Evolutionary conservation across 2,888 invertebrate species (phyloP).

Genomic region (Diogma glabrata): DNA sequence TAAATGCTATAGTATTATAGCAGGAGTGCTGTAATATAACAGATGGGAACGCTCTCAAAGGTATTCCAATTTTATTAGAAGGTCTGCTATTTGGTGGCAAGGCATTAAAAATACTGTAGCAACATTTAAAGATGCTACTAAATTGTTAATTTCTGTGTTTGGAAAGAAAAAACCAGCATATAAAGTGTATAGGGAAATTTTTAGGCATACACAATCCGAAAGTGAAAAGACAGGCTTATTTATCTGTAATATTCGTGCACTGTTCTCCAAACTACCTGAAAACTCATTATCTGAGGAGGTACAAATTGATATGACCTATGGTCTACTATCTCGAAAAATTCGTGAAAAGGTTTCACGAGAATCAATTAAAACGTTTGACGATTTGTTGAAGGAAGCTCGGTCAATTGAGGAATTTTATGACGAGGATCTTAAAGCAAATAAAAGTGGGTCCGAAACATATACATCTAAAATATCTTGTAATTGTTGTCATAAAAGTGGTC

Average conservation of each 20-base stretch:
- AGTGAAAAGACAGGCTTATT: neutral
- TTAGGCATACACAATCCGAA: neutral
- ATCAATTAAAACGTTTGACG: neutral
- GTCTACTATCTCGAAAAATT: neutral
- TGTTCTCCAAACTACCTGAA: too few species aligned
- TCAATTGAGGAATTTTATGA: neutral
- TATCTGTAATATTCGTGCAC: too few species aligned
- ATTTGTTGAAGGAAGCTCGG: neutral
- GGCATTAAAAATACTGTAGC: too few species aligned
- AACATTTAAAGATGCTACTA: neutral
- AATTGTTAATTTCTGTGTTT: neutral
- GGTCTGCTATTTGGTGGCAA: neutral
- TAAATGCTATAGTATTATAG: too few species aligned
- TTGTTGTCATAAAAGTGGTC: neutral
- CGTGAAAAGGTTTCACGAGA: neutral
- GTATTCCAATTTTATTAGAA: neutral
- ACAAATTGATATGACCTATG: neutral
- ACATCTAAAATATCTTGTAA: neutral
- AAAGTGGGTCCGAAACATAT: neutral
- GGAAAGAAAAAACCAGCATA: neutral
- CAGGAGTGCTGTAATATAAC: neutral
- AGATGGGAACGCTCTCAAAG: neutral
- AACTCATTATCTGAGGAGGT: too few species aligned
- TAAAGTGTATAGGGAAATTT: neutral
- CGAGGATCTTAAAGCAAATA: neutral